These are phyloP conservation scores for Apis florea DNA, from an alignment of 1,140 invertebrate genomes.

Conservation along the genomic window DNA sequence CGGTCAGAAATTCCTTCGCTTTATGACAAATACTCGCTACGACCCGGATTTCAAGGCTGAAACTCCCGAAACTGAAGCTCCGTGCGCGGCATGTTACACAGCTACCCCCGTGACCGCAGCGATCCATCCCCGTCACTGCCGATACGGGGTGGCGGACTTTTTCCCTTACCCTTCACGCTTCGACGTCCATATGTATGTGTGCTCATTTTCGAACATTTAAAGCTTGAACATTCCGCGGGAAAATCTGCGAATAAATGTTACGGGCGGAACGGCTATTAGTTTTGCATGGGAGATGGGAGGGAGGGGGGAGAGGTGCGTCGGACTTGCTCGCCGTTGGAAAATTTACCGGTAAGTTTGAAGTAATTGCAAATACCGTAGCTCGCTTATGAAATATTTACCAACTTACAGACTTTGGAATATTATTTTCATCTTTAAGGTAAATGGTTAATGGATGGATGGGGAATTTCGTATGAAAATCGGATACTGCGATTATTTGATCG, in stretches of 20 bases:
- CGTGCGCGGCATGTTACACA: constrained; percentile 23
- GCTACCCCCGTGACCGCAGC: neutral
- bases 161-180: neutral
- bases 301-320: neutral
- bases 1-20: constrained; percentile 46
- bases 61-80: constrained; percentile 20
- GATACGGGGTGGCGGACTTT: neutral
- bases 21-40: constrained; percentile 49
- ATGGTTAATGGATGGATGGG: neutral
- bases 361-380: neutral
- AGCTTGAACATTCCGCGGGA: neutral
- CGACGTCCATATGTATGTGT: neutral
- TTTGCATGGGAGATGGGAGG: neutral
- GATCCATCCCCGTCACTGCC: neutral
- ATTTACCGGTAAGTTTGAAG: neutral
- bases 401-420: neutral
- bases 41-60: constrained; percentile 42
- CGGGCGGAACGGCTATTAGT: neutral
- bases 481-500: no score
- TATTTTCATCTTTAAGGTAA: neutral
- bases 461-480: neutral
- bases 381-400: neutral
- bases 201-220: neutral
- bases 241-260: no score
- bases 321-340: neutral